Evolutionary conservation across 1,140 invertebrate species (phyloP), one percentile per base, ranked within the genome.

Genomic region (Heliconius eleuchia): DNA sequence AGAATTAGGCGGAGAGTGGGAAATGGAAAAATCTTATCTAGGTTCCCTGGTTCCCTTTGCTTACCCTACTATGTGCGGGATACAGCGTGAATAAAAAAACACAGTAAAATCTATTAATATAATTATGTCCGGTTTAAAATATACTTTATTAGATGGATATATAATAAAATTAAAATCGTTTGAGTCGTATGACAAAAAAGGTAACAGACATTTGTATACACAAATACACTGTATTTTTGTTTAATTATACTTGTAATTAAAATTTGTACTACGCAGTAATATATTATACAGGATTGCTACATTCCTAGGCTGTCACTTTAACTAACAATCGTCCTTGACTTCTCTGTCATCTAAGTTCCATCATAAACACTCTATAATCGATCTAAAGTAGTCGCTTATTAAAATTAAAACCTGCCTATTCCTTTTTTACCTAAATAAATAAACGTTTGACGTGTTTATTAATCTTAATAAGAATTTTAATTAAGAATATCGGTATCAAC

Each of bases 381-480:
- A 60, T 23, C 34, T 34, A 71, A 42, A 13, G 34, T 30, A 74
- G 46, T 75, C 34, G 4, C 46, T 75, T 75, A 23, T 66, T 71
- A n/a, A 71, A 71, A 50, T 52, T 66, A 50, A 70, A 76, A 75
- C 30, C 46, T 34, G 42, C 55, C 46, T 75, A 42, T 39, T 60
- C 55, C 34, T 75, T 78, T 73, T 74, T 75, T 76, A 76, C 74
- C 18, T 76, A 79, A 79, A 79, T 75, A 75, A 79, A 79, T 79
- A 71, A 71, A 13, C 5, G 30, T 66, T 70, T 50, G 46, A 30
- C 50, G 46, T 78, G 8, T 57, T 57, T 57, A 46, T 37, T 73
- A 73, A 6, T 27, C 77, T 46, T 77, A 76, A 71, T 71, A 39
- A 60, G 60, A 30, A 30, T 1, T 27, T 66, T 30, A 66, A 66